These are phyloP conservation scores for Scytalopus superciliaris DNA, from an alignment of 2,113 vertebrate genomes.

Conservation along the genomic window DNA sequence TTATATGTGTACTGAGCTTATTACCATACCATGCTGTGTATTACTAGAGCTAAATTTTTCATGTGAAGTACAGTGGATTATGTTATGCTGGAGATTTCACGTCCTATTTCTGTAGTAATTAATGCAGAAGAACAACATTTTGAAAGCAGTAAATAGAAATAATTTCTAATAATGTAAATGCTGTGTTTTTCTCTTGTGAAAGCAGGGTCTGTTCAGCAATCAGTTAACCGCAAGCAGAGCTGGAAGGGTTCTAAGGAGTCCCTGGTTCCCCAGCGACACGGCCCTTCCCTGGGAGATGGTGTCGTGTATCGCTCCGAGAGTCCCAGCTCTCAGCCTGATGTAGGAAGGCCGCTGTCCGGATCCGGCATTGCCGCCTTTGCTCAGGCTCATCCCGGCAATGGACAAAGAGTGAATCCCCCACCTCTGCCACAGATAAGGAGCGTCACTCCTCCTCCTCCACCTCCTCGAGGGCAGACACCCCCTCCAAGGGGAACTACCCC, in stretches of 20 bases:
- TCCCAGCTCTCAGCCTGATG: slow-evolving; percentile 83
- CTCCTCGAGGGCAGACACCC: slow-evolving; percentile 80
- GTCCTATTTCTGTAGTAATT: neutral
- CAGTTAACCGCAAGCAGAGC: slow-evolving; percentile 88
- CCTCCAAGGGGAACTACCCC: slow-evolving; percentile 83
- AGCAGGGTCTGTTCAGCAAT: slow-evolving; percentile 81
- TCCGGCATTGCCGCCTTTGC: slow-evolving; percentile 81
- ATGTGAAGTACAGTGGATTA: neutral
- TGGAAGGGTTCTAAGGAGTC: slow-evolving; percentile 99
- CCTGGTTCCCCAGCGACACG: slow-evolving; percentile 85
- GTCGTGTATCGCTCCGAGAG: slow-evolving; percentile 88
- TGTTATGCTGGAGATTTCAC: neutral
- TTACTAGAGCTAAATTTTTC: neutral
- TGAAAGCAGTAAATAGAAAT: neutral
- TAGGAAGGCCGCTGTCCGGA: slow-evolving; percentile 82
- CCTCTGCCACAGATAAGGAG: slow-evolving; percentile 90
- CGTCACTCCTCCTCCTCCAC: slow-evolving; percentile 89
- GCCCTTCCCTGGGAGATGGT: slow-evolving; percentile 82
- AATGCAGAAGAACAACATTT: neutral
- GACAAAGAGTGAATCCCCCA: slow-evolving; percentile 87
- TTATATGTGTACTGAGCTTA: neutral
- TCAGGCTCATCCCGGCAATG: slow-evolving; percentile 81
- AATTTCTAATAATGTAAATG: neutral
- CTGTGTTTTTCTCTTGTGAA: slow-evolving; percentile 16
- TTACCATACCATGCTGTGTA: neutral